These are phyloP conservation scores for Helicorthomorpha holstii DNA, from an alignment of 1,140 invertebrate species.

Conservation along the genomic window DNA sequence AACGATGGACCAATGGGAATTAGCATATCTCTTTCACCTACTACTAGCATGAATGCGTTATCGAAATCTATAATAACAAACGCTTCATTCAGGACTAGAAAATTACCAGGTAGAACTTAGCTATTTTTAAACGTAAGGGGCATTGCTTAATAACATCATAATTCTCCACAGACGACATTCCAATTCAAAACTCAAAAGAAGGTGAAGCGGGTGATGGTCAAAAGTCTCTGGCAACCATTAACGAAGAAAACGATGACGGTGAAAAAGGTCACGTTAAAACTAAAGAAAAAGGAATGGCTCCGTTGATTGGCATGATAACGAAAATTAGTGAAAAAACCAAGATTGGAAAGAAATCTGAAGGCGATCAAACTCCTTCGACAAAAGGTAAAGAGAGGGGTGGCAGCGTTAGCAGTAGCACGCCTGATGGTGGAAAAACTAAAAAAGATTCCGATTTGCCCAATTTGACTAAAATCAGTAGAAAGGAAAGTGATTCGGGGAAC, in stretches of 20 bases:
- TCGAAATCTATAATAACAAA: conserved; percentile 92
- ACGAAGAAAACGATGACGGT: conserved; percentile 23
- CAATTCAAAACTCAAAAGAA: conserved; percentile 21
- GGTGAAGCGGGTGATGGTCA: conserved; percentile 7
- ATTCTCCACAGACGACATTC: conserved; percentile 23
- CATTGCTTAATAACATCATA: background rate
- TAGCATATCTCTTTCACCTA: conserved; percentile 55
- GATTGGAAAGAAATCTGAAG: background rate
- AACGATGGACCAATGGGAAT: conserved; percentile 61
- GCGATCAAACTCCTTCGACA: too few relatives aligned
- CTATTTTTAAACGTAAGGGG: background rate
- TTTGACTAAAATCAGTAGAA: background rate
- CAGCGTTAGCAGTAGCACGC: background rate
- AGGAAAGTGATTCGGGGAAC: background rate
- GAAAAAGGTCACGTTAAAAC: background rate
- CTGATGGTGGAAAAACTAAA: background rate
- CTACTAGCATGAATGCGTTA: conserved; percentile 50
- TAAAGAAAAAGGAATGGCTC: conserved; percentile 11
- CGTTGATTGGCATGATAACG: background rate
- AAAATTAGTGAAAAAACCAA: background rate
- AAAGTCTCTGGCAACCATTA: conserved; percentile 20
- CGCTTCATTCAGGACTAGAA: conserved; percentile 88
- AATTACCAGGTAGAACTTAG: conserved; percentile 49
- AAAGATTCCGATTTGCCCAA: background rate
- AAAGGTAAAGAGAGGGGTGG: background rate